These are phyloP conservation scores for Pocillopora meandrina DNA, from an alignment of 92 coral and sea anemone genomes.

Conservation along the genomic window DNA sequence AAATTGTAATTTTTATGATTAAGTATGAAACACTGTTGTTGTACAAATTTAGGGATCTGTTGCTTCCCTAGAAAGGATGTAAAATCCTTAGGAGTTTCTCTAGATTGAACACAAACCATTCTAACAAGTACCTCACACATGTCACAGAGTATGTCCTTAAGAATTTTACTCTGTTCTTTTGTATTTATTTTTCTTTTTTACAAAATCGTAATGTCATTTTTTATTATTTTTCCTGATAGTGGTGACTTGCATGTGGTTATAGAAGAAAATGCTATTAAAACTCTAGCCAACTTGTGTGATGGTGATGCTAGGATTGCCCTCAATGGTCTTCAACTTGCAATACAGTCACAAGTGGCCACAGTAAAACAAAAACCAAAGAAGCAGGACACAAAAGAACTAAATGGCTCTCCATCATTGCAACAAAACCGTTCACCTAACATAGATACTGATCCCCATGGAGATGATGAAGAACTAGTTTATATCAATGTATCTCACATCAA, in stretches of 20 bases:
- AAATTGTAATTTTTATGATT: too few relatives aligned
- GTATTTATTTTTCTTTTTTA: too few relatives aligned
- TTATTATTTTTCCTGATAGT: too few relatives aligned
- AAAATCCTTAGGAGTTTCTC: too few relatives aligned
- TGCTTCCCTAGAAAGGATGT: too few relatives aligned
- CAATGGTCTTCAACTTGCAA: constrained; percentile 95
- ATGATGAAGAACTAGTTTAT: constrained; percentile 3
- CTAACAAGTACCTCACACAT: too few relatives aligned
- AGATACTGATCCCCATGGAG: neutral
- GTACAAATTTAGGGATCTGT: too few relatives aligned
- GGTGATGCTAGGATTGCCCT: constrained; percentile 98
- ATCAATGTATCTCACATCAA: constrained; percentile 78
- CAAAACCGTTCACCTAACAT: constrained; percentile 21
- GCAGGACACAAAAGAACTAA: neutral
- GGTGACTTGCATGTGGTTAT: constrained; percentile 45
- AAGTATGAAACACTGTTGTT: too few relatives aligned
- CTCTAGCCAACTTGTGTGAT: constrained; percentile 88
- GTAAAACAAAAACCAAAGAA: constrained; percentile 25
- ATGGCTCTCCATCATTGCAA: neutral
- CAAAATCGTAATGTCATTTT: too few relatives aligned
- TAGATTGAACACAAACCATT: too few relatives aligned
- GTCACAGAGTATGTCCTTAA: too few relatives aligned
- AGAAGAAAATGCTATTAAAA: constrained; percentile 73
- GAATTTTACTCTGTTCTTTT: too few relatives aligned
- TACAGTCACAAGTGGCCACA: constrained; percentile 83